Evolutionary conservation across 1,140 invertebrate species (phyloP), one percentile per base, ranked within the genome.

Genomic region (Colletes latitarsis): DNA sequence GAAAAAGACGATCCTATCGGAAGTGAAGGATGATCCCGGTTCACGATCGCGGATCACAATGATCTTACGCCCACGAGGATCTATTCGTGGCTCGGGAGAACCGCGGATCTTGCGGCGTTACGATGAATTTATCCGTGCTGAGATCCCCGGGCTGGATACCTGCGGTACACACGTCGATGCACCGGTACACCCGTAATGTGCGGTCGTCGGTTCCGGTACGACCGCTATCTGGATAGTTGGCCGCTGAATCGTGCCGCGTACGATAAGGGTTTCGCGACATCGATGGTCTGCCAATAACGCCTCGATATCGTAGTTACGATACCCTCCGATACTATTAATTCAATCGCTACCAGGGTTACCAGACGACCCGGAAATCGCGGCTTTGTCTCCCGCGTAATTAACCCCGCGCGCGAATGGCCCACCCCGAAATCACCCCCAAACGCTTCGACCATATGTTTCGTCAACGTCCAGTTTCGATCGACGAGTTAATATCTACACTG

Each of bases 21-120:
- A 91, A 91, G 89, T 92, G 88, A 92, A 90, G 89, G 88, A 92
- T 92, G 90, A 92, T 92, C 88, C 88, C 81, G 83, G 81, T 85
- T 86, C 89, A 83, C 84, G 87, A 92, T 92, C 90, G 75, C 89
- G 89, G 87, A 92, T 92, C 90, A 91, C 90, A 89, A 89, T 92
- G 88, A 91, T 92, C 90, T 88, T 90, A 89, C 91, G 89, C 91
- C 91, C 82, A 92, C 82, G 66, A 82, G 63, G 74, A 67, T 72
- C 69, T 76, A 73, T 73, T 68, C 75, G 69, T 74, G 83, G 70
- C 60, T 62, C 62, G 14, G 21, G 53, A 70, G 57, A 17, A 66
- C 60, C 46, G 46, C 49, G 58, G 74, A 78, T 78, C 69, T 73
- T 68, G 74, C 73, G 69, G 70, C 66, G 62, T 62, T 68, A 30